Evolutionary conservation across 1,140 invertebrate genomes (phyloP).

Genomic region (Aphidius gifuensis): DNA sequence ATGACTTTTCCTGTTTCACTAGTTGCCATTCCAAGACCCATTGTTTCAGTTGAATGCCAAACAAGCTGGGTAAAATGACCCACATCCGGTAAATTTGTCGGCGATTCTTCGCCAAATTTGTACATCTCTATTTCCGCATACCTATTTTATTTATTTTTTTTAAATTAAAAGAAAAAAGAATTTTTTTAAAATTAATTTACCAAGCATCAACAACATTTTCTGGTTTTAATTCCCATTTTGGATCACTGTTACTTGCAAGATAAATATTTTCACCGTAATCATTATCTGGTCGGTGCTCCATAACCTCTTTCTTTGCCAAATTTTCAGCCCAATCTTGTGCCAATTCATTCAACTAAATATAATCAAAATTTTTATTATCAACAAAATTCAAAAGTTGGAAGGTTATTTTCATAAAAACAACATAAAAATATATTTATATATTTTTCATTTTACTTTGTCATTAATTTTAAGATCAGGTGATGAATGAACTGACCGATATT

Average conservation of each 20-base stretch:
- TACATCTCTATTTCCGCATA: constrained; percentile 37
- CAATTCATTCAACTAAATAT: constrained; percentile 48
- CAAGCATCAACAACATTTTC: constrained; percentile 39
- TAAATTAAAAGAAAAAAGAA: neutral
- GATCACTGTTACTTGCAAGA: constrained; percentile 56
- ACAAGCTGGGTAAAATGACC: constrained; percentile 65
- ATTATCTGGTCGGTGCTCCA: constrained; percentile 58
- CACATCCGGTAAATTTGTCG: constrained; percentile 25
- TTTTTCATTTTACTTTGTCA: constrained; percentile 55
- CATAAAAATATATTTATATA: neutral
- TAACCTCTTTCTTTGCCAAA: constrained; percentile 54
- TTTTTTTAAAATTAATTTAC: constrained; percentile 33
- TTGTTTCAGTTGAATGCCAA: constrained; percentile 61
- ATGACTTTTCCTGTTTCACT: constrained; percentile 55
- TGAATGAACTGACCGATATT: constrained; percentile 61
- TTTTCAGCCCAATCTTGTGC: constrained; percentile 64
- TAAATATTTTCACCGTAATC: constrained; percentile 64
- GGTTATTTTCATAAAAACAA: neutral
- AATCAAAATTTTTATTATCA: neutral
- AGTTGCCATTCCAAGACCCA: constrained; percentile 63
- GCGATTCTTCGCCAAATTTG: constrained; percentile 27
- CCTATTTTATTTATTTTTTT: constrained; percentile 22
- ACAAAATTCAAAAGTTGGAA: too few relatives aligned
- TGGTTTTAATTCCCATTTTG: constrained; percentile 35
- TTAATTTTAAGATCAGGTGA: constrained; percentile 60